phyloP scores from a whole-genome alignment of 2,797 vertebrate species.

The Nannoperca australis region DNA sequence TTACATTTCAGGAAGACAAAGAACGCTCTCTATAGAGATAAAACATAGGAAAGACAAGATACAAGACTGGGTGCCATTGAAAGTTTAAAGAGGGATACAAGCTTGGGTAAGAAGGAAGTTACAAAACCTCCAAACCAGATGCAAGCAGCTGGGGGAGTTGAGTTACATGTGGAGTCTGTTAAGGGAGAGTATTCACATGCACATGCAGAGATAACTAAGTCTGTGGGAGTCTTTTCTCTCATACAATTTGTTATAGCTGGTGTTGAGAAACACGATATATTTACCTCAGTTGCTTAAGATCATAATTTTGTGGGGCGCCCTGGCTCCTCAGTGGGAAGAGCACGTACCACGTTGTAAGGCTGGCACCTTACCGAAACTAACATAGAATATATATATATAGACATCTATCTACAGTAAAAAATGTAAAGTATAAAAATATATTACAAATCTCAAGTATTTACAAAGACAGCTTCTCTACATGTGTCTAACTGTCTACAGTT shows the following conservation, averaged over 20 bases:
- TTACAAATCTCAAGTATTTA: slow-evolving; percentile 99
- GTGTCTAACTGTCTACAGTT: slow-evolving; percentile 81
- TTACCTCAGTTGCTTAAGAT: background rate
- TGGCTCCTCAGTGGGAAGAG: no score
- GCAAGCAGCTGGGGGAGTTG: slow-evolving; percentile 54
- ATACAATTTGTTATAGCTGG: background rate
- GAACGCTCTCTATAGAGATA: background rate
- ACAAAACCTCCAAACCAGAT: slow-evolving; percentile 62
- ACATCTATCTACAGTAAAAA: slow-evolving; percentile 83
- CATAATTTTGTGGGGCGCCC: background rate
- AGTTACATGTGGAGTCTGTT: slow-evolving; percentile 38
- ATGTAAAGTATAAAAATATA: slow-evolving; percentile 94
- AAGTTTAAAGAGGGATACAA: slow-evolving; percentile 12
- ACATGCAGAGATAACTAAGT: slow-evolving; percentile 9
- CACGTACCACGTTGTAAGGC: no score
- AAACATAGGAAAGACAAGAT: background rate
- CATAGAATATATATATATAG: no score
- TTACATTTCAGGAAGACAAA: background rate
- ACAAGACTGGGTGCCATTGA: slow-evolving; percentile 1
- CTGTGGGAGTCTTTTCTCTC: background rate
- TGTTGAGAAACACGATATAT: background rate
- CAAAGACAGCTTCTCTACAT: slow-evolving; percentile 88
- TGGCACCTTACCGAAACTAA: no score
- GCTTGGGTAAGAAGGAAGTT: slow-evolving; percentile 27
- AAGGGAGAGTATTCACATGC: slow-evolving; percentile 19